phyloP scores from a whole-genome alignment of 2,797 vertebrate species.

The Allobates femoralis region DNA sequence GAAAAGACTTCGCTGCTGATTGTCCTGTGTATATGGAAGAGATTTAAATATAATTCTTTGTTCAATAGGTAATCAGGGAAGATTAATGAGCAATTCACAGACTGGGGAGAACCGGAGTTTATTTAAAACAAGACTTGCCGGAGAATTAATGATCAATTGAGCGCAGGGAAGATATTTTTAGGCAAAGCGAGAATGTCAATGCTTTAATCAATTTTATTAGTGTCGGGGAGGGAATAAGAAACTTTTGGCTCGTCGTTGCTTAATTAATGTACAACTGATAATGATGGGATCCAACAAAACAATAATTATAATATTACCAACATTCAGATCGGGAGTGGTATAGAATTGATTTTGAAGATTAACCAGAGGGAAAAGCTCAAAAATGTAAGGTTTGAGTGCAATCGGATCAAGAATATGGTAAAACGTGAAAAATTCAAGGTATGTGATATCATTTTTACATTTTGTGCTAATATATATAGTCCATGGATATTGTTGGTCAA shows the following conservation, averaged over 20 bases:
- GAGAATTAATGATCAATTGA: slow-evolving; percentile 63
- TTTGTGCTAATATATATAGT: background rate
- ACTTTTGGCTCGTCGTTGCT: slow-evolving; percentile 34
- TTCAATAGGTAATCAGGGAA: slow-evolving; percentile 62
- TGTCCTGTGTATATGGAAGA: slow-evolving; percentile 45
- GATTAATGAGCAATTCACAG: slow-evolving; percentile 62
- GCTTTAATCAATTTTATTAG: slow-evolving; percentile 60
- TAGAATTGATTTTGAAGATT: slow-evolving; percentile 15
- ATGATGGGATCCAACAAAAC: slow-evolving; percentile 35
- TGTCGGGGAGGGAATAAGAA: slow-evolving; percentile 34
- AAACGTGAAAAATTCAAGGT: background rate
- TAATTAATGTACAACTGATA: slow-evolving; percentile 42
- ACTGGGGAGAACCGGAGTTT: slow-evolving; percentile 54
- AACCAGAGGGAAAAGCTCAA: background rate
- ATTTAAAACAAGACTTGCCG: slow-evolving; percentile 59
- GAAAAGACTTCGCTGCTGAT: slow-evolving; percentile 37
- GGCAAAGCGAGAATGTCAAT: slow-evolving; percentile 40
- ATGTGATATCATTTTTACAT: background rate
- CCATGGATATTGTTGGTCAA: background rate
- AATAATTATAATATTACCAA: slow-evolving; percentile 52
- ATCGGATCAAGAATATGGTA: background rate
- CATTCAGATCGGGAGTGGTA: background rate
- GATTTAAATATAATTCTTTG: slow-evolving; percentile 60
- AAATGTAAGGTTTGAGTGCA: background rate
- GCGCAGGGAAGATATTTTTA: slow-evolving; percentile 58